Evolutionary conservation across 2,888 invertebrate genomes (phyloP), one percentile per base, ranked within the genome.

Genomic region (Pseudococcus longispinus): DNA sequence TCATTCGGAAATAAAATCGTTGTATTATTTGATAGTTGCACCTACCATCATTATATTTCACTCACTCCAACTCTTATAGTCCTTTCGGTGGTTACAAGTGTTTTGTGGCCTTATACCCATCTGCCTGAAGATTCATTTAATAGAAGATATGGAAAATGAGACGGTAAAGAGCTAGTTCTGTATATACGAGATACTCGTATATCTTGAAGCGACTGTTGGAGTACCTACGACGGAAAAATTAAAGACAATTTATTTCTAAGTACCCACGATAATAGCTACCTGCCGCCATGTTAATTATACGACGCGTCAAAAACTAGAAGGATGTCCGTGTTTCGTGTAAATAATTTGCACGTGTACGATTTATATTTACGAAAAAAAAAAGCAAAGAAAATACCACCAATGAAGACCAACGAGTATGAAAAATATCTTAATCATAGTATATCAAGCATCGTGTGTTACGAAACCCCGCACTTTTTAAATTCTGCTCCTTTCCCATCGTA

Each of bases 221-320:
- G 23, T 60, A 60, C 60, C 1, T 60, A 23, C 23, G 60, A 51
- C 23, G 11, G 1, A 23, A 37, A 23, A 60, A 60, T 60, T 60
- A 11, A 60, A 23, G 60, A 23, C 60, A 60, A 23, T 60, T 60
- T 60, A 60, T 60, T 23, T 60, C 9, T 60, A 60, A 23, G 60
- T 60, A 23, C 60, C 23, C 13, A 60, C 60, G 23, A 60, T 60
- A 60, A 60, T 60, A 23, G 23, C 60, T 60, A 60, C 60, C 60
- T 60, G 60, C 60, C 60, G 60, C 23, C 60, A 60, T 60, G 60
- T 60, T 60, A 60, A 60, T 60, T 60, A 60, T 60, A 60, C 60
- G 60, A 23, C 23, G 60, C 23, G 20, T 60, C 60, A 60, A 60
- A 60, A 60, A 2, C 60, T 11, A 60, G 60, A 60, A 23, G 23